These are phyloP conservation scores for Triops longicaudatus DNA, from an alignment of 1,140 invertebrate species.

Conservation along the genomic window DNA sequence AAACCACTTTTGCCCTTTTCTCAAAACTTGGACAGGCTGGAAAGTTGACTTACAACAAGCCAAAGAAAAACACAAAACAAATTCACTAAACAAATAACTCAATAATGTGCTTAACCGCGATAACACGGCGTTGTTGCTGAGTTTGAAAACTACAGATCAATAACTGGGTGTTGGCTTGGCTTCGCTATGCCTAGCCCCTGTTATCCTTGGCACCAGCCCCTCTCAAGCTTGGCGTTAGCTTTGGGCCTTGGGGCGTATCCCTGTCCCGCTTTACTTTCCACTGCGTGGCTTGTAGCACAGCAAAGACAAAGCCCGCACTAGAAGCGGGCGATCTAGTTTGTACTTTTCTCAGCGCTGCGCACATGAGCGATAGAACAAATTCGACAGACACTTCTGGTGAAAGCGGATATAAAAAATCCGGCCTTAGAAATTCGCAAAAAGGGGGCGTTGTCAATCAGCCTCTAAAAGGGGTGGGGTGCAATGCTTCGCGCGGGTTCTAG, in stretches of 20 bases:
- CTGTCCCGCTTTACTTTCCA: conserved; percentile 7
- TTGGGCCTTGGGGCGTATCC: conserved; percentile 9
- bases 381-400: neutral
- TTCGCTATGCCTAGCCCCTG: neutral
- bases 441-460: neutral
- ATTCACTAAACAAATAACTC: neutral
- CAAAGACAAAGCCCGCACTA: neutral
- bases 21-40: neutral
- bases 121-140: neutral
- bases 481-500: neutral
- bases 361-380: neutral
- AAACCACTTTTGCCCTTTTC: neutral
- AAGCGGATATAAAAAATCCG: neutral
- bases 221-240: conserved; percentile 5
- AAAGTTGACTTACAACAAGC: neutral
- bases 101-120: neutral
- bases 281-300: conserved; percentile 5
- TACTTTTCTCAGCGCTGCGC: neutral
- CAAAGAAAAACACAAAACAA: neutral
- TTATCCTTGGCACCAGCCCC: conserved; percentile 12
- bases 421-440: neutral
- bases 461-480: neutral
- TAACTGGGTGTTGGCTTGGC: conserved; percentile 14
- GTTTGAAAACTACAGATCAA: conserved; percentile 15
- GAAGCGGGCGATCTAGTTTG: neutral